Conservation (phyloP, 2,888 invertebrate species). For the Rotaria macrura region DNA sequence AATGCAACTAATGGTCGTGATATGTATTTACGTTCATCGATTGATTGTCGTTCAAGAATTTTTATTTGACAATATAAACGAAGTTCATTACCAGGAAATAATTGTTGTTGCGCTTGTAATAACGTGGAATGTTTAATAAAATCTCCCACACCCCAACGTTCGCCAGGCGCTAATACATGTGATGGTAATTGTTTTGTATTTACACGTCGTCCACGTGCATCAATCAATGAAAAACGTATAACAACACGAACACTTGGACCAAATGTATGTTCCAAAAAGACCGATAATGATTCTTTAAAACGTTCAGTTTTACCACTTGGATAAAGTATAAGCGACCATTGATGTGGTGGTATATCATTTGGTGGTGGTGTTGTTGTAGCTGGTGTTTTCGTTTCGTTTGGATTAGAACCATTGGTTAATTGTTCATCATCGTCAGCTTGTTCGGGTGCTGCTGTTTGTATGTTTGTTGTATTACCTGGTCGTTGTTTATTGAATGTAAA, state of each 20-base stretch:
- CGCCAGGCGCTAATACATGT: conserved; percentile 7
- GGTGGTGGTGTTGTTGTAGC: neutral
- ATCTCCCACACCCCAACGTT: conserved; percentile 18
- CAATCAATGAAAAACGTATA: conserved; percentile 8
- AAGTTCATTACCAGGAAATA: conserved; percentile 19
- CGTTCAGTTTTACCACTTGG: conserved; percentile 20
- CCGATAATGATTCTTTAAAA: conserved; percentile 19
- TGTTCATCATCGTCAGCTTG: neutral
- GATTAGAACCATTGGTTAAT: neutral
- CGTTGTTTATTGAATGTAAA: conserved; percentile 16
- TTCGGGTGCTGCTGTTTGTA: neutral
- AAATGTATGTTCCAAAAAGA: conserved; percentile 18
- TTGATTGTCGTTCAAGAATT: conserved; percentile 7
- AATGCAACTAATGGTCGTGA: neutral
- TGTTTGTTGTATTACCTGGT: neutral
- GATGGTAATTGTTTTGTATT: conserved; percentile 19
- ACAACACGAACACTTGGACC: conserved; percentile 17
- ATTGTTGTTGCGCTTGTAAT: conserved; percentile 13
- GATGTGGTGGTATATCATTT: conserved; percentile 16
- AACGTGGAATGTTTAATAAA: conserved; percentile 20
- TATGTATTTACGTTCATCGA: conserved; percentile 15
- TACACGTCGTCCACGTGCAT: neutral
- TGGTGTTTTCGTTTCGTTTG: neutral
- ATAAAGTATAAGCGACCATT: conserved; percentile 12
- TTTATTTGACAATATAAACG: conserved; percentile 20